Percentiles rank a stretch among this genome's conserved stretches.
These are phyloP conservation scores for Apotomis turbidana DNA, from an alignment of 2,888 invertebrate genomes.

Conservation along the genomic window DNA sequence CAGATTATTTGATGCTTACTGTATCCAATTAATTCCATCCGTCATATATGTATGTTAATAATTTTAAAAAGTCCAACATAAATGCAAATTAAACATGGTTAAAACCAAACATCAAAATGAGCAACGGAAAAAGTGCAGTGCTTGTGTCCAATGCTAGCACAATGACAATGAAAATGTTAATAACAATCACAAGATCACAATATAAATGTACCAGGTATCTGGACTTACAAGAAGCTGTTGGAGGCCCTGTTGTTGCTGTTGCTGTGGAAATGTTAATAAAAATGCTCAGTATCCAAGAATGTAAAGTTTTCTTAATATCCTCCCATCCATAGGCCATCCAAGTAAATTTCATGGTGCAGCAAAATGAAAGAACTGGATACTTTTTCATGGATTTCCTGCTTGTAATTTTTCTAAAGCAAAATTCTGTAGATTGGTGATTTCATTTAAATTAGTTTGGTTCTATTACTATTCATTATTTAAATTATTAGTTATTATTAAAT, in stretches of 20 bases:
- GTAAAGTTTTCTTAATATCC: background rate
- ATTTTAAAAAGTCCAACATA: conserved; percentile 6
- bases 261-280: conserved; percentile 82
- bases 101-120: conserved; percentile 43
- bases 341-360: background rate
- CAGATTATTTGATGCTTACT: no score
- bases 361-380: background rate
- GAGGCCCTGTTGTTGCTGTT: conserved; percentile 96
- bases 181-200: conserved; percentile 56
- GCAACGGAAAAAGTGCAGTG: conserved; percentile 34
- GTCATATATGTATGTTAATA: conserved; percentile 9
- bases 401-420: no score
- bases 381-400: no score
- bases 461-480: no score
- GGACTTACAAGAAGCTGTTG: conserved; percentile 96
- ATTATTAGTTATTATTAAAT: no score
- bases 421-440: no score
- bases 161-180: conserved; percentile 61
- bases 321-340: background rate
- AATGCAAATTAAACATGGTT: conserved; percentile 12
- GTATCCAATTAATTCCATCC: background rate
- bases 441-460: no score
- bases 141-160: conserved; percentile 46
- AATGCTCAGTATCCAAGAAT: conserved; percentile 10
- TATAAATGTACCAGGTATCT: conserved; percentile 67